Evolutionary conservation across 2,888 invertebrate species (phyloP).

Genomic region (Gryllus longicercus): DNA sequence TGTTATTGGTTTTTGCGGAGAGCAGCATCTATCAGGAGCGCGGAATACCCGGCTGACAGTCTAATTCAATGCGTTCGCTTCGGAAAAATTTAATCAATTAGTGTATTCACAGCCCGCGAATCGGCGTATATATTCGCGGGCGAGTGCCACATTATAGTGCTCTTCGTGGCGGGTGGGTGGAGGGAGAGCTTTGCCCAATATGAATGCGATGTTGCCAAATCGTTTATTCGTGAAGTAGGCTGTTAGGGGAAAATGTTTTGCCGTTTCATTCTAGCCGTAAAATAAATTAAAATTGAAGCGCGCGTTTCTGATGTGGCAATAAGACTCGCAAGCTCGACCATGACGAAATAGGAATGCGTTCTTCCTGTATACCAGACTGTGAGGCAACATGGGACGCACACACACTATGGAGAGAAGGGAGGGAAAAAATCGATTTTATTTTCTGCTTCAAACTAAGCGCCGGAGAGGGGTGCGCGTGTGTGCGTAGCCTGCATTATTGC

Average conservation of each 20-base stretch:
- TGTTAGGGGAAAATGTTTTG: background rate
- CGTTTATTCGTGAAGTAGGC: background rate
- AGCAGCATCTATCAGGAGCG: background rate
- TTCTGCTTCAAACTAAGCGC: constrained; percentile 28
- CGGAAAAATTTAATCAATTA: background rate
- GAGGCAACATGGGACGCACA: background rate
- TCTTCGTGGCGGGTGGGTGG: background rate
- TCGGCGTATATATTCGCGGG: background rate
- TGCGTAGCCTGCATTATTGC: constrained; percentile 6
- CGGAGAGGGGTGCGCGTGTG: constrained; percentile 10
- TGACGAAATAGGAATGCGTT: background rate
- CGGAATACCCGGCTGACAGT: background rate
- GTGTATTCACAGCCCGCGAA: background rate
- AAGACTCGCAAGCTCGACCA: no score
- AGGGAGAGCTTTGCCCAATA: constrained; percentile 8
- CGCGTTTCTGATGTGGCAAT: no score
- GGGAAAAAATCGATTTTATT: constrained; percentile 31
- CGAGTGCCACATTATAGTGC: background rate
- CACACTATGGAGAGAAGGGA: constrained; percentile 20
- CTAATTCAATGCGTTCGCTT: background rate
- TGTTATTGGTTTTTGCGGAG: constrained; percentile 17
- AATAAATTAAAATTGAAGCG: no score
- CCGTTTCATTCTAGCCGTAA: no score
- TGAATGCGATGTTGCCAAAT: background rate
- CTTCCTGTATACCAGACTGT: constrained; percentile 5